Evolutionary conservation across 2,888 invertebrate species (phyloP).

Genomic region (Homarus gammarus): DNA sequence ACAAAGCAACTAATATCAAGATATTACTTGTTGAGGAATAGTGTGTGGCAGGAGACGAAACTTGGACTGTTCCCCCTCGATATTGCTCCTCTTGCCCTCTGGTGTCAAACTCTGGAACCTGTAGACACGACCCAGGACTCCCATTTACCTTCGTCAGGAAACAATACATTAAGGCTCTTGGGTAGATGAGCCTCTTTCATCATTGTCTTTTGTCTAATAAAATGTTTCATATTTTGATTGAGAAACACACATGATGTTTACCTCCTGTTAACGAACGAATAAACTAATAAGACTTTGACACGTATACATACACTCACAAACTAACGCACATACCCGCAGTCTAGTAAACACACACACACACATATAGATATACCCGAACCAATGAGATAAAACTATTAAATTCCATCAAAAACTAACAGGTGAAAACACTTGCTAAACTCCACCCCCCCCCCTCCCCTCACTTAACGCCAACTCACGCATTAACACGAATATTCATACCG

Average conservation of each 20-base stretch:
- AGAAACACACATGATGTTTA: too few species aligned
- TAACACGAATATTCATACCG: too few species aligned
- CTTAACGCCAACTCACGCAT: too few species aligned
- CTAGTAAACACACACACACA: background rate
- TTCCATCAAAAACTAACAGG: too few species aligned
- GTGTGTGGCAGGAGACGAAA: slow-evolving; percentile 36
- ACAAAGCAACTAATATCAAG: slow-evolving; percentile 36
- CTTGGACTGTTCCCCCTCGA: slow-evolving; percentile 16
- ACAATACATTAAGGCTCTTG: background rate
- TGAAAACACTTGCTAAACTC: too few species aligned
- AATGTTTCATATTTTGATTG: too few species aligned
- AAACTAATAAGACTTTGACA: too few species aligned
- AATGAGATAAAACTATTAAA: too few species aligned
- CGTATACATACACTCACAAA: background rate
- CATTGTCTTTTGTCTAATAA: too few species aligned
- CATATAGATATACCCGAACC: background rate
- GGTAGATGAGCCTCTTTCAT: too few species aligned
- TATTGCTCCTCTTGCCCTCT: slow-evolving; percentile 28
- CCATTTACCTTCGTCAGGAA: background rate
- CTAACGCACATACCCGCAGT: background rate
- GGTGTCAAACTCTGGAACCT: slow-evolving; percentile 27
- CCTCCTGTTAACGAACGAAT: too few species aligned
- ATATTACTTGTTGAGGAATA: slow-evolving; percentile 43
- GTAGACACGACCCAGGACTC: slow-evolving; percentile 14
- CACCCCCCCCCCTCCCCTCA: too few species aligned